Base-by-base conservation (phyloP, 2,888 invertebrate species). In the Cheilosia vernalis region DNA sequence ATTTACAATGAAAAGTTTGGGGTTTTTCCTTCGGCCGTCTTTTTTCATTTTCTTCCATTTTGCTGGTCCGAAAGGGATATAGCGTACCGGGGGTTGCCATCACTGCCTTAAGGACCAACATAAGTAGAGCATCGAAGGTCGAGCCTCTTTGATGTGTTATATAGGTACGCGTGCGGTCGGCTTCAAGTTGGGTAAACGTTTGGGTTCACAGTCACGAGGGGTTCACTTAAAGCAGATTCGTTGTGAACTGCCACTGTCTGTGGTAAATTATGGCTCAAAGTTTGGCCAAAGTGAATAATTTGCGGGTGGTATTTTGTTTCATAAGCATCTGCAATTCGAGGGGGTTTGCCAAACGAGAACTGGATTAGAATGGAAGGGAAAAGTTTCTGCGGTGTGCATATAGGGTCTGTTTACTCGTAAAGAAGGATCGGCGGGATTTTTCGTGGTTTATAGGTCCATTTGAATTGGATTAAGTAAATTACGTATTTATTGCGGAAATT, bases 1-100 rank as follows among this genome's bases (percentile, higher is more conserved):
- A 76, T 77, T 70, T 70, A 76, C 74, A 74, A 74, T 74, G 64
- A 74, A 64, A 74, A 74, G 74, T 64, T 74, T 63, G 15, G 47
- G 55, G 21, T 4, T 15, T 49, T 74, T 49, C 21, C 30, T 17
- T 51, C 9, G 42, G 21, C 42, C n/a, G 42, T 42, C 13, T 37
- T 7, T 24, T 60, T 61, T 27, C 27, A 40, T 72, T n/a, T 47
- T 19, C 15, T 33, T 21, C 15, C 40, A 17, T 9, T 44, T 17
- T 30, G 30, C 30, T 30, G 9, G 17, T 19, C 19, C 17, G 44
- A 47, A 19, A 3, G 9, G 33, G n/a, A 13, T 33, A 15, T 2
- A 15, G 1, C 17, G n/a, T 2, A 15, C 0, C 17, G n/a, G 37
- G n/a, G 9, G 27, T n/a, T 2, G 60, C 30, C 15, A 53, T 37